Percentiles rank a stretch among this genome's conserved stretches.
phyloP scores from a whole-genome alignment of 2,797 vertebrate species.

The Hydrocynus forskahlii region DNA sequence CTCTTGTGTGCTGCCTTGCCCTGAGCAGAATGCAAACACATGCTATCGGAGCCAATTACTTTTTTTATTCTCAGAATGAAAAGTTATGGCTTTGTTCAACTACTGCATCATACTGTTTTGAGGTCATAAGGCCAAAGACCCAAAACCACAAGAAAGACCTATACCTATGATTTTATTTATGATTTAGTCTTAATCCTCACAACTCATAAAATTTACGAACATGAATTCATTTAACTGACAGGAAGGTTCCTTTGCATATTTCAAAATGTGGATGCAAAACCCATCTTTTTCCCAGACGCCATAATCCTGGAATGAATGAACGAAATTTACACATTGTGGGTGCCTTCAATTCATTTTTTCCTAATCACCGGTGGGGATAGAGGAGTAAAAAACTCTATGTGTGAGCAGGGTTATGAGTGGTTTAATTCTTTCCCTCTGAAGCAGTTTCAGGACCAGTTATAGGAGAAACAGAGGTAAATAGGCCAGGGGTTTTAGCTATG shows the following conservation, averaged over 20 bases:
- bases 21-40: conserved; percentile 58
- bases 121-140: background rate
- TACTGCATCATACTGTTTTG: background rate
- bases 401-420: conserved; percentile 43
- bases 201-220: conserved; percentile 62
- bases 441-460: conserved; percentile 3
- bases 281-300: conserved; percentile 68
- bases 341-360: conserved; percentile 68
- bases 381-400: conserved; percentile 60
- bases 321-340: conserved; percentile 69
- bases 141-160: background rate
- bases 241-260: conserved; percentile 73
- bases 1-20: conserved; percentile 42
- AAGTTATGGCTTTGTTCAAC: background rate
- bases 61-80: background rate
- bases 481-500: conserved; percentile 26
- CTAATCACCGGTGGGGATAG: conserved; percentile 58
- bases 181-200: too few relatives aligned
- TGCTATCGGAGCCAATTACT: conserved; percentile 41
- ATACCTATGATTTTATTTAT: too few relatives aligned
- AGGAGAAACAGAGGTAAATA: conserved; percentile 49
- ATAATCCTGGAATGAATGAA: conserved; percentile 74
- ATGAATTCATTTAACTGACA: conserved; percentile 74
- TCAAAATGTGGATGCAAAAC: conserved; percentile 68
- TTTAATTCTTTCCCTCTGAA: conserved; percentile 37